Base-by-base conservation (phyloP, 2,888 invertebrate genomes). In the Thyatira batis region DNA sequence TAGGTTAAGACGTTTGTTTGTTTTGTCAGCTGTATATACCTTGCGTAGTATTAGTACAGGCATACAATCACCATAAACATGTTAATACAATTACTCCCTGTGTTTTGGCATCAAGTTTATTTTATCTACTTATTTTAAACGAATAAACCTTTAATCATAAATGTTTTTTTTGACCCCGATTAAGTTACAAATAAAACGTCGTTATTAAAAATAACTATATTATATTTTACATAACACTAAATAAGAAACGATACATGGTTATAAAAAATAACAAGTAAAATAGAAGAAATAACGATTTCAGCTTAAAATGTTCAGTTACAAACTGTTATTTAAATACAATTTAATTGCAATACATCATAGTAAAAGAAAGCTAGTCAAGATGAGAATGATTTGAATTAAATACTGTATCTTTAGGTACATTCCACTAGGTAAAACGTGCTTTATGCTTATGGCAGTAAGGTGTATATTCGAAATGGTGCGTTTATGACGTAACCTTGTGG, bases 401-500 rank as follows among this genome's bases (percentile, higher is more conserved):
- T 87, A 85, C 84, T 84, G 80, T 73, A 71, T 69, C 79, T 63
- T 70, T 17, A 13, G 20, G 48, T 48, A 48, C 48, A 62, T 58
- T 67, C 59, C 63, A 68, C 39, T 39, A 65, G 65, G 56, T 63
- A 51, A 50, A 57, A 52, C 52, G 46, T 56, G 39, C 46, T 45
- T 56, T 45, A 53, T 56, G 58, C 51, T 49, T 61, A 51, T 45
- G 52, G 61, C 56, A 51, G 50, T 56, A 52, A 30, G 53, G 45
- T 61, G 49, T 55, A 55, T 56, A 61, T 60, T 69, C 57, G 68
- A 69, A 59, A 63, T 66, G 61, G 50, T 33, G 13, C 11, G 58
- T 69, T 92, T 94, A 95, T 70, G 97, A 95, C 11, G 98, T 96
- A 62, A 98, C 98, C 87, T 95, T 93, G 85, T 99, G 98, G 69